Base-by-base conservation (phyloP, 2,797 vertebrate species). In the Smutsia temminckii region DNA sequence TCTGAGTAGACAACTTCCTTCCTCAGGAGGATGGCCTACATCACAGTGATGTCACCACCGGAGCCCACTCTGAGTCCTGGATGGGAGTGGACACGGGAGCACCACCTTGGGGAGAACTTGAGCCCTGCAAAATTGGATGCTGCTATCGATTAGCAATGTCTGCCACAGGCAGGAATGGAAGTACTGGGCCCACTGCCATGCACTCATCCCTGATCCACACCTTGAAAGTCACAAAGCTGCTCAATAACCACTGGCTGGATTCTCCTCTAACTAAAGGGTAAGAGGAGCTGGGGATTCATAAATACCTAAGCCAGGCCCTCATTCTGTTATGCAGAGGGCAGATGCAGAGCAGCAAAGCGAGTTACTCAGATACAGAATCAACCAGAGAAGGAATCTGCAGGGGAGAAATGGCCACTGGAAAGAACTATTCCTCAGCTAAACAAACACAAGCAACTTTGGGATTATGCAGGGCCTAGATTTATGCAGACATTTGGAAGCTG, bases 281-380 rank as follows among this genome's bases (percentile, higher is more conserved):
- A 53, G 0, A 21, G 66, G 51, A 77, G 32, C 66, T 27, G 42
- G 61, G 63, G 34, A 40, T 21, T 59, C 63, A 29, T 18, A 16
- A 13, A 1, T 0, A 4, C 2, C 5, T 1, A 5, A 81, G 61
- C 42, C 69, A n/a, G 61, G 74, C 11, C 66, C 21, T 42, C 9
- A 16, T 0, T 16, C 6, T 10, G n/a, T 0, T 21, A 78, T 0
- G n/a, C 27, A 27, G 27, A 63, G 10, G 6, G 4, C 12, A 53
- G 77, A 29, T 8, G 3, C 8, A 46, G 46, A 46, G 46, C 46
- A 1, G 4, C 0, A 1, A 40, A 7, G 13, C 29, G 4, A 37
- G 5, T 40, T 4, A 8, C 6, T 2, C 29, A 1, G 53, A 42
- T 0, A 9, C 49, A 49, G 13, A 27, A 11, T 37, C n/a, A 12